A percentile compares a stretch with the other conserved stretches of the same genome.
Conservation (phyloP, 2,797 vertebrate genomes). For the Novumbra hubbsi region DNA sequence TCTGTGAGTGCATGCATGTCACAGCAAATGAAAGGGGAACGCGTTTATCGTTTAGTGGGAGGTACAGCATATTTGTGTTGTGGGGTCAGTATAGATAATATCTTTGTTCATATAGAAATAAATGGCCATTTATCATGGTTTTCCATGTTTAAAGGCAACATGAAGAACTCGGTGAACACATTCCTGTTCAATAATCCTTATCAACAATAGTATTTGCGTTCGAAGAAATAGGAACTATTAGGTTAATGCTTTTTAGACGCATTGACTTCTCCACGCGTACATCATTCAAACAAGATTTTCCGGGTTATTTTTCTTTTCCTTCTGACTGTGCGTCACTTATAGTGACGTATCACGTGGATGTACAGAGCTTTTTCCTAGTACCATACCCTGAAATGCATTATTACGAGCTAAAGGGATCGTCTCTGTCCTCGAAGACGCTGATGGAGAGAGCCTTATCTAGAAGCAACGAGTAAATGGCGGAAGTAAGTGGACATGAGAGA, state of each 20-base stretch:
- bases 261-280: neutral
- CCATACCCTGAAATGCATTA: slow-evolving; percentile 10
- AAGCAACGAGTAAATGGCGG: neutral
- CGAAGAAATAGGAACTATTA: neutral
- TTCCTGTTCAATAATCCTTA: neutral
- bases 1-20: neutral
- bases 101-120: neutral
- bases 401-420: neutral
- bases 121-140: neutral
- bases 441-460: neutral
- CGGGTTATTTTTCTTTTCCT: neutral
- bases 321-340: slow-evolving; percentile 36
- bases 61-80: neutral
- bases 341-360: slow-evolving; percentile 39
- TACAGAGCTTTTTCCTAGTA: slow-evolving; percentile 21
- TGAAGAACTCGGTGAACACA: neutral
- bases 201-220: neutral
- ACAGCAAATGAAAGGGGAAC: neutral
- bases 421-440: slow-evolving; percentile 12
- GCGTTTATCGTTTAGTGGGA: neutral
- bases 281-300: slow-evolving; percentile 8
- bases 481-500: neutral
- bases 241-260: neutral
- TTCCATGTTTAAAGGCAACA: neutral
- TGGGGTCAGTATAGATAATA: neutral